A percentile compares a stretch with the other conserved stretches of the same genome.
phyloP scores from a whole-genome alignment of 2,888 invertebrate species.

The Drosophila cracens region DNA sequence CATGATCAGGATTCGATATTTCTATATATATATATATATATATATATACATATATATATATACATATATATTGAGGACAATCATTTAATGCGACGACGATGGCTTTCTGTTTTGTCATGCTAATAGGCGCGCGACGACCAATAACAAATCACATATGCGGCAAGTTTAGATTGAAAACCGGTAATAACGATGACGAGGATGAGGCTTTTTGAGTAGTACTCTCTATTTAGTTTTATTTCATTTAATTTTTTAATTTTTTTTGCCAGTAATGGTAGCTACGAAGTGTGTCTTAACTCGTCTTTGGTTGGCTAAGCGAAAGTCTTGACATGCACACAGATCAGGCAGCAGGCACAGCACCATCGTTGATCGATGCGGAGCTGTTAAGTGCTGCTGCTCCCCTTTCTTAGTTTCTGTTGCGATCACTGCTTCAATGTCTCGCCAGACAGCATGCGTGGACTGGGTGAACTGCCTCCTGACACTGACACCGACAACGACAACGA shows the following conservation, averaged over 20 bases:
- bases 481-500: constrained; percentile 17
- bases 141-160: constrained; percentile 19
- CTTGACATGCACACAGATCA: constrained; percentile 26
- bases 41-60: not conserved
- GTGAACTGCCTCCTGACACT: not conserved
- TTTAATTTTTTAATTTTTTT: not conserved
- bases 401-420: constrained; percentile 31
- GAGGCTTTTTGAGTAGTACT: constrained; percentile 3
- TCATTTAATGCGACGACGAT: constrained; percentile 8
- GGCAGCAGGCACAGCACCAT: not conserved
- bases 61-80: not conserved
- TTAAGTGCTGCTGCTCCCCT: constrained; percentile 51
- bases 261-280: not conserved
- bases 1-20: not conserved
- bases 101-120: constrained; percentile 5
- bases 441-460: not conserved
- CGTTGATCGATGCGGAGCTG: constrained; percentile 61
- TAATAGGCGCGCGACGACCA: constrained; percentile 31
- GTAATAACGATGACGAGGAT: constrained; percentile 11
- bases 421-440: constrained; percentile 7
- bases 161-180: constrained; percentile 15
- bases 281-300: constrained; percentile 5
- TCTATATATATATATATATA: not conserved
- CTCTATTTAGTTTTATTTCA: not conserved
- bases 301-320: constrained; percentile 47